Evolutionary conservation across 2,113 vertebrate genomes (phyloP), one percentile per base, ranked within the genome.

Genomic region (Trichomycterus rosablanca): DNA sequence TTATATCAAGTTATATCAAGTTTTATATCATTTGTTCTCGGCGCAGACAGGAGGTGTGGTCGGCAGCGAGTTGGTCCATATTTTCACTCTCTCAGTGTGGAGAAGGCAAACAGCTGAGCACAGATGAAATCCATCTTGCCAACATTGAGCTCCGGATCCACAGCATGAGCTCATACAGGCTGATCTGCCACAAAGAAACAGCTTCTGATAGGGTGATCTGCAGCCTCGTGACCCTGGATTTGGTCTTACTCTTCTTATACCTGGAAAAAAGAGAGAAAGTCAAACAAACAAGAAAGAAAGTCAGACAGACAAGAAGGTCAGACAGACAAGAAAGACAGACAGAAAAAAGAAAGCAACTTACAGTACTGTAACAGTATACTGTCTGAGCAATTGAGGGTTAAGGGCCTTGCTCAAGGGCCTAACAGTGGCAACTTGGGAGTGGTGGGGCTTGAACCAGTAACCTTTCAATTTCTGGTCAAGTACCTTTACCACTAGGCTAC

Each of bases 111-210:
- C 76, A 62, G 40, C 72, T 72, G 42, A 93, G 64, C 60, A 92
- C 66, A 67, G 70, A 63, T 16, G 50, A 48, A 63, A 95, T n/a
- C 87, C 89, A 89, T 73, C 70, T 72, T 9, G 80, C 81, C 73
- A 92, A 56, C 39, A 32, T 3, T 5, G 86, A 86, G 15, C 86
- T 81, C 66, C 84, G 90, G 62, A 89, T 54, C 79, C 85, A 85
- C 66, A 97, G 79, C 7, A 89, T 64, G 18, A 93, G 68, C 81
- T 95, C 91, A 10, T 91, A 89, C 14, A 93, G 43, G 43, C 62
- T 74, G 71, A 98, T 92, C 64, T 87, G 87, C 86, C 90, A 91
- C 37, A 98, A 79, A 65, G 61, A 76, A 49, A 93, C 56, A 1
- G 76, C 75, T 78, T 97, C 92, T 0, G 74, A 60, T 66, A 95